Base-by-base conservation (phyloP, 2,113 vertebrate genomes). In the Ailurus styani region DNA sequence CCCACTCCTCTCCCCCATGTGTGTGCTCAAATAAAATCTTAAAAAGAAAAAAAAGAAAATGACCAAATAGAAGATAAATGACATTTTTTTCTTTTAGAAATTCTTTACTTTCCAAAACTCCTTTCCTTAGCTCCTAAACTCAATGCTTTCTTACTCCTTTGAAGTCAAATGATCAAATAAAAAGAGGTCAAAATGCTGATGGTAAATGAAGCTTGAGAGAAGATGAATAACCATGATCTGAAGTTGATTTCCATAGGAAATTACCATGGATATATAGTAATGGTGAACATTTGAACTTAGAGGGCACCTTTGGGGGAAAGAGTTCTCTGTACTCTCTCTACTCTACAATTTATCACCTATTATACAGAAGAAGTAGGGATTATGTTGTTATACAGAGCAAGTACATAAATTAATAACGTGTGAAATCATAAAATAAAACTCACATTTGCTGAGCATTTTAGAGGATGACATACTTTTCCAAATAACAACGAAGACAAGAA, bases 321-420 rank as follows among this genome's bases (percentile, higher is more conserved):
- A 50, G 18, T 31, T 85, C 40, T 93, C 17, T 91, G 20, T 68
- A 91, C 29, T 88, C 37, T 87, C 79, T 66, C 66, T 91, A 55
- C 57, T 91, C 37, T 93, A 7, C 60, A 86, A 90, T 54, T 95
- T 88, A 91, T 60, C n/a, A 18, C n/a, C 78, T 78, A 85, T 40
- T 55, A 84, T 66, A 91, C 50, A 87, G 27, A 50, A 70, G 18
- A 93, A 66, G 40, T 64, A 78, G 54, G n/a, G n/a, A 73, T 73
- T 91, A 79, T 64, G 21, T n/a, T 78, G 52, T 37, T 91, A 50
- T 66, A 64, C 73, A 17, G 21, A 87, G 21, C 5, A 64, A 82
- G 72, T 91, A 84, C 23, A 70, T 88, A 91, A 95, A 97, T 96
- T 70, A 91, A 72, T 87, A 96, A 87, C 73, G 18, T 54, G 1